Evolutionary conservation across 2,113 vertebrate genomes (phyloP), one percentile per base, ranked within the genome.

Genomic region (Dicrurus megarhynchus): DNA sequence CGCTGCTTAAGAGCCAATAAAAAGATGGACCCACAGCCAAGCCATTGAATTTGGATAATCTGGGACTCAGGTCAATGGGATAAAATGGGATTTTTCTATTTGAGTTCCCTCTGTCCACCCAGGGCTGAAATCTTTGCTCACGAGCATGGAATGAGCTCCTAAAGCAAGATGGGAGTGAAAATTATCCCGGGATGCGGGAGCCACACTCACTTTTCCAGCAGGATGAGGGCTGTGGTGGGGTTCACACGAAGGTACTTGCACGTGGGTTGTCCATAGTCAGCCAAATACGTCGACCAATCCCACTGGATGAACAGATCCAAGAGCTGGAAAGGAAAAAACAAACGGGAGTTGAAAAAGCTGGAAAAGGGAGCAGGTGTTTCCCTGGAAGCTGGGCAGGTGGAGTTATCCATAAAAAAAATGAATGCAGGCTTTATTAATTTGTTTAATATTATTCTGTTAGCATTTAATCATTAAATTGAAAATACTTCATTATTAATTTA

Each of bases 201-300:
- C 9, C 5, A 0, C 65, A 98, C 99, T 99, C 93, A 99, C 99
- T 99, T 99, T 73, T 99, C 99, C 81, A 99, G 98, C 88, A 99
- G 98, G 46, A 98, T 76, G 77, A 99, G 98, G 4, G 99, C 99
- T 0, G 99, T 99, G 61, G 98, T 98, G 1, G 99, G 99, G 95
- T 99, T 99, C 63, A 99, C 99, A 2, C 99, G 97, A 59, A 99
- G 99, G 89, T 99, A 99, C 91, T 98, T 99, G 98, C 99, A 99
- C 71, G 97, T 98, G 56, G 99, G 98, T 42, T 99, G 99, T 4
- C 99, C 99, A 0, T 99, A 99, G 94, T 99, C 99, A 3, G 99
- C 99, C 96, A 99, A 94, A 95, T 99, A 99, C 0, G 99, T 99
- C 0, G 99, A 99, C 99, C 99, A 99, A 75, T 99, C 99, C 99